Evolutionary conservation across 2,113 vertebrate species (phyloP), one percentile per base, ranked within the genome.

Genomic region (Trematocara marginatum): DNA sequence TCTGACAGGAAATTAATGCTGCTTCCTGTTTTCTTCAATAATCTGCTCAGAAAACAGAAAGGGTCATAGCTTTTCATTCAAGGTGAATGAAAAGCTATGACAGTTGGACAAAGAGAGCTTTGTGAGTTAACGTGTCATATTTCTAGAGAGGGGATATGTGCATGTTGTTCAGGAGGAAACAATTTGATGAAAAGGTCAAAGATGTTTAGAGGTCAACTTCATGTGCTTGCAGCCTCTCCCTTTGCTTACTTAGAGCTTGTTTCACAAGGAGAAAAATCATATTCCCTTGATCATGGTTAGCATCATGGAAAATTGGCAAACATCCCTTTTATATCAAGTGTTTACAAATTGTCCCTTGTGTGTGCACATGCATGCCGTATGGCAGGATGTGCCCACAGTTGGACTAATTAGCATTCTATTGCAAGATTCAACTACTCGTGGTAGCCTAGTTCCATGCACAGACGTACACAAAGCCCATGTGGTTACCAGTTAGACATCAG

Each of bases 251-350:
- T 23, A 40, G 35, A 40, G 35, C 6, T 13, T 16, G 56, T 87
- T 54, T 80, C 66, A 80, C 3, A 7, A 18, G 57, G 16, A 42
- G 31, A 57, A 2, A 79, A 57, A 49, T 80, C 76, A 11, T 71
- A 83, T 64, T 92, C 88, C 86, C 83, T 56, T 69, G 18, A 53
- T 26, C 4, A 16, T 10, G 8, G 18, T 76, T n/a, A 10, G 61
- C 83, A 54, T 92, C 90, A 92, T 86, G 86, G 90, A 92, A 92
- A 92, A 86, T n/a, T 54, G 42, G 18, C 59, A 34, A 47, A 82
- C 54, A n/a, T 82, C 64, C 69, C 7, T 38, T 87, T 84, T 84
- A 54, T 69, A 34, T 35, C 53, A 34, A 66, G 61, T 61, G 78
- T 89, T 89, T 86, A 90, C 83, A 71, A 69, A 71, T 69, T 9